Percentiles rank a stretch among this genome's conserved stretches.
Evolutionary conservation across 2,113 vertebrate genomes (phyloP).

Genomic region (Alaudala cheleensis): DNA sequence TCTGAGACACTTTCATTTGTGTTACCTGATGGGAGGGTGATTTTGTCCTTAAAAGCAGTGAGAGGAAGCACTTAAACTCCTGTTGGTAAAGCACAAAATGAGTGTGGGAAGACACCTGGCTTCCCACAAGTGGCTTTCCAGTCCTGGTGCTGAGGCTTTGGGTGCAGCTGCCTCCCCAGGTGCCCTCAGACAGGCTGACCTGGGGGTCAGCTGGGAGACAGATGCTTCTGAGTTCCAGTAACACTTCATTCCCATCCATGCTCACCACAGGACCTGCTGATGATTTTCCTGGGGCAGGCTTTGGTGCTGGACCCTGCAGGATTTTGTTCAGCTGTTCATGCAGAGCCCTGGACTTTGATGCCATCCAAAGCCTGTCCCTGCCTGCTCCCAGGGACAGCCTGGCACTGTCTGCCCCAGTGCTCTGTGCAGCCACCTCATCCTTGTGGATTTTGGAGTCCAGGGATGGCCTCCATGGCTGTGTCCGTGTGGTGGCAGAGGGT

Average conservation of each 20-base stretch:
- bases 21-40: background rate
- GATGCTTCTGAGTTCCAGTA: fast-evolving
- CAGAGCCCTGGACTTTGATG: fast-evolving
- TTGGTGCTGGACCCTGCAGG: background rate
- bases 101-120: background rate
- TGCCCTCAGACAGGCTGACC: fast-evolving
- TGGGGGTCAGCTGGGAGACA: too few relatives aligned
- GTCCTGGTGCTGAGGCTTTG: background rate
- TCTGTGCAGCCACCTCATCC: background rate
- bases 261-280: background rate
- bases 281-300: background rate
- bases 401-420: fast-evolving
- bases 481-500: background rate
- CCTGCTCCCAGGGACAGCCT: background rate
- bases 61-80: background rate
- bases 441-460: fast-evolving
- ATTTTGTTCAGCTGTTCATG: background rate
- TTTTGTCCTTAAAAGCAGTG: background rate
- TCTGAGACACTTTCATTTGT: background rate
- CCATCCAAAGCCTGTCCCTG: background rate
- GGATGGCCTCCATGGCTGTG: fast-evolving
- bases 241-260: fast-evolving
- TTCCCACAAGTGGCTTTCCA: background rate
- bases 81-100: background rate
- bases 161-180: background rate